Evolutionary conservation across 1,140 invertebrate genomes (phyloP).

Genomic region (Drosophila bifasciata): DNA sequence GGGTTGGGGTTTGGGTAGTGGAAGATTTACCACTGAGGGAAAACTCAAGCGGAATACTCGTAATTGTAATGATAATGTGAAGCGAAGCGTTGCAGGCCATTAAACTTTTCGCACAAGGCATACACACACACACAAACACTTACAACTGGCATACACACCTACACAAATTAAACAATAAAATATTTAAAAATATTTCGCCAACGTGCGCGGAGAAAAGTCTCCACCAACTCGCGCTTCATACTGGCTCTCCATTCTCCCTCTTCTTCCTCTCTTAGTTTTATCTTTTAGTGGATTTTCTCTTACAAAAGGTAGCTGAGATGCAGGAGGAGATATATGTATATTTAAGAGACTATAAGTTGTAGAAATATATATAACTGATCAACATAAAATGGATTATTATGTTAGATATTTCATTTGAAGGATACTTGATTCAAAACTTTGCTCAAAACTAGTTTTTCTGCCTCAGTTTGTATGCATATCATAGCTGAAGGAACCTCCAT

Average conservation of each 20-base stretch:
- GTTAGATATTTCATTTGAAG: too few species aligned
- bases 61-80: constrained; percentile 61
- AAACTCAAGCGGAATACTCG: constrained; percentile 10
- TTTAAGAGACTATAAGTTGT: too few species aligned
- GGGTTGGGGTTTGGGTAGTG: too few species aligned
- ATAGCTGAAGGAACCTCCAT: too few species aligned
- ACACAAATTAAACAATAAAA: constrained; percentile 57
- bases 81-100: constrained; percentile 31
- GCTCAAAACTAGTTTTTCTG: too few species aligned
- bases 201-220: constrained; percentile 14
- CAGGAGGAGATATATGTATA: too few species aligned
- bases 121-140: neutral
- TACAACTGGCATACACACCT: neutral
- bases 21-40: neutral
- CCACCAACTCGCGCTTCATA: too few species aligned
- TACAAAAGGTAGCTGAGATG: too few species aligned
- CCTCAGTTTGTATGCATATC: too few species aligned
- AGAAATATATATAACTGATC: too few species aligned
- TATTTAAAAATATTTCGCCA: constrained; percentile 52
- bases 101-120: constrained; percentile 32
- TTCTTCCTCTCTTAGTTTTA: constrained; percentile 1
- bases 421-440: too few species aligned
- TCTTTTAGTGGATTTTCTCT: neutral
- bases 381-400: too few species aligned
- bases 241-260: neutral